Conservation (phyloP, 2,888 invertebrate species). For the Meiosimyza decipiens region DNA sequence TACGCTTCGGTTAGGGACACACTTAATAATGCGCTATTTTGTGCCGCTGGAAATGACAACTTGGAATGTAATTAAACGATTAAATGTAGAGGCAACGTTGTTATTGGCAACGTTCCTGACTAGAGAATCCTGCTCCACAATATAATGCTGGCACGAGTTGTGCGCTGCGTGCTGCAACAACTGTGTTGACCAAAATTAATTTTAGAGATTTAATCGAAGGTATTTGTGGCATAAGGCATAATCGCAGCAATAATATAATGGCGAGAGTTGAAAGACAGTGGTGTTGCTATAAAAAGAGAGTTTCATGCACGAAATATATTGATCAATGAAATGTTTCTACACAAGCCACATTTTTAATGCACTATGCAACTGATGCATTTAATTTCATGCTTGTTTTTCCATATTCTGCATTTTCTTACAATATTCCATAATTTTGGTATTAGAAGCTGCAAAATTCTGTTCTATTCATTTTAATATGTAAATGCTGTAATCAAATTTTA, state of each 20-base stretch:
- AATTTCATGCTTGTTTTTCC: too few species aligned
- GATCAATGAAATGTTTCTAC: too few species aligned
- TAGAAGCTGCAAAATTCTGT: too few species aligned
- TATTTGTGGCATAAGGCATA: slow-evolving; percentile 11
- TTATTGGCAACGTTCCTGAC: slow-evolving; percentile 31
- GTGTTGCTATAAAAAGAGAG: neutral
- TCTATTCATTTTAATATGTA: too few species aligned
- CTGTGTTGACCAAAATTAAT: slow-evolving; percentile 44
- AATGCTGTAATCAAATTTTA: too few species aligned
- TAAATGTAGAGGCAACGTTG: slow-evolving; percentile 25
- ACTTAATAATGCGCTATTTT: slow-evolving; percentile 32
- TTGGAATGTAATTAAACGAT: slow-evolving; percentile 47
- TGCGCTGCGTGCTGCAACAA: slow-evolving; percentile 32
- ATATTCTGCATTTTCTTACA: too few species aligned
- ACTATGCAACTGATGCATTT: too few species aligned
- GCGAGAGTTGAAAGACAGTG: neutral
- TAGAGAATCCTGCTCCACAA: slow-evolving; percentile 13
- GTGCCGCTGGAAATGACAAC: slow-evolving; percentile 48
- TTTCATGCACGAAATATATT: too few species aligned
- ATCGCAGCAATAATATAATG: neutral
- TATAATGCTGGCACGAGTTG: slow-evolving; percentile 20
- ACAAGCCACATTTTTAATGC: too few species aligned
- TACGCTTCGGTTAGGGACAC: neutral
- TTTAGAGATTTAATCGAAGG: slow-evolving; percentile 45
- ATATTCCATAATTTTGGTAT: too few species aligned